Percentiles rank a stretch among this genome's conserved stretches.
Conservation (phyloP, 2,113 vertebrate species). For the Elgaria multicarinata region DNA sequence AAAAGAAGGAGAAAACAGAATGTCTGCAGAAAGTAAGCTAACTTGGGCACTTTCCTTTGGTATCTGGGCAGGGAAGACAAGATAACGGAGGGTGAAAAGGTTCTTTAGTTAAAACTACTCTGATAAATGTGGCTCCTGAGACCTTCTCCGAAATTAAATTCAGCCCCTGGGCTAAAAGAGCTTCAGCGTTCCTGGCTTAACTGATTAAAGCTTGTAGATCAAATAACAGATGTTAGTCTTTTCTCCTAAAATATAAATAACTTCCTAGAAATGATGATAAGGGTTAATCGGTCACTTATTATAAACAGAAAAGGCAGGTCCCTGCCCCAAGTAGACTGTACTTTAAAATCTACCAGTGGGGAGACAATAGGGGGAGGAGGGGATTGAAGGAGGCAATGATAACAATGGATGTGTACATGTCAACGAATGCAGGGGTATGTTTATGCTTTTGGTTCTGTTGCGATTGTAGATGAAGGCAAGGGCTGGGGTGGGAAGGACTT, state of each 20-base stretch:
- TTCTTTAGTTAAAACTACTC: not conserved
- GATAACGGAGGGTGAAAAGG: not conserved
- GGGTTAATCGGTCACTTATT: not conserved
- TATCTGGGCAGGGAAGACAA: not conserved
- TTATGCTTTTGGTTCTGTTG: no score
- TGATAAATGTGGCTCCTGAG: not conserved
- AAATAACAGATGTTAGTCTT: not conserved
- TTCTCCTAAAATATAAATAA: not conserved
- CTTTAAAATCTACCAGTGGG: not conserved
- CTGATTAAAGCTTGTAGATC: not conserved
- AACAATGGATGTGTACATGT: no score
- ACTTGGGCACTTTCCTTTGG: not conserved
- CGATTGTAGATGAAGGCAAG: no score
- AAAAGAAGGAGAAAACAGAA: slow-evolving; percentile 98
- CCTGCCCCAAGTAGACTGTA: not conserved
- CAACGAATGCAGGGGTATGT: no score
- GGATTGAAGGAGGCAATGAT: no score
- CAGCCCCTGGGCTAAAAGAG: no score
- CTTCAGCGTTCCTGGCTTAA: not conserved
- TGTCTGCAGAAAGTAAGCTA: slow-evolving; percentile 89
- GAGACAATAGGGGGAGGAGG: no score
- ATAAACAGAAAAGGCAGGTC: not conserved
- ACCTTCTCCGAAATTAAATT: no score
- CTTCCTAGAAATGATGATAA: not conserved
- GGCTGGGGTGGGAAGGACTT: not conserved